phyloP scores from a whole-genome alignment of 2,888 invertebrate genomes.

The Nymphalis polychloros region DNA sequence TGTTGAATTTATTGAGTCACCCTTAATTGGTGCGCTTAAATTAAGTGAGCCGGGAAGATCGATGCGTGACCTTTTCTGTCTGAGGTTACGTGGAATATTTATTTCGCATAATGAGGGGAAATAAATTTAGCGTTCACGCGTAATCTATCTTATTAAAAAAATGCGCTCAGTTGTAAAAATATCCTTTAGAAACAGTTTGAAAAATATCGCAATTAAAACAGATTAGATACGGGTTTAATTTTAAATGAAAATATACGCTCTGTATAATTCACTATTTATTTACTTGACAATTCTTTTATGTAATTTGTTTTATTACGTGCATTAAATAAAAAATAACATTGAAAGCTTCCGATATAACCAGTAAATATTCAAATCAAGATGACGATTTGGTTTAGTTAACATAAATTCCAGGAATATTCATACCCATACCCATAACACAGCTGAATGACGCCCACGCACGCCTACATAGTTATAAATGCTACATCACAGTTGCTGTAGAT shows the following conservation, averaged over 20 bases:
- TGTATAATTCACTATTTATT: not conserved
- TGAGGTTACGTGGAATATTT: slow-evolving; percentile 20
- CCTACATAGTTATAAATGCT: slow-evolving; percentile 23
- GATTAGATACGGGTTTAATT: slow-evolving; percentile 21
- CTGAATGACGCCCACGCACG: slow-evolving; percentile 30
- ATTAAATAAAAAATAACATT: too few relatives aligned
- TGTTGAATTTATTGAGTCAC: slow-evolving; percentile 66
- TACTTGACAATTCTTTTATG: too few relatives aligned
- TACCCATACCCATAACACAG: slow-evolving; percentile 4
- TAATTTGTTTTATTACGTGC: too few relatives aligned
- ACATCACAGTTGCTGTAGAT: slow-evolving; percentile 8
- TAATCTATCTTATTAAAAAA: slow-evolving; percentile 27
- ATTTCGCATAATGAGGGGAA: slow-evolving; percentile 25
- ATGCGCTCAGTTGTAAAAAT: not conserved
- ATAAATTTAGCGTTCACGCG: slow-evolving; percentile 23
- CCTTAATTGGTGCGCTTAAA: slow-evolving; percentile 69
- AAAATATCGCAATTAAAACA: slow-evolving; percentile 20
- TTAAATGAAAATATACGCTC: not conserved
- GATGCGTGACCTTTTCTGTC: slow-evolving; percentile 37
- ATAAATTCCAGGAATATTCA: slow-evolving; percentile 25
- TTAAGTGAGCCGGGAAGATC: slow-evolving; percentile 57
- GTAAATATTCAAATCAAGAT: slow-evolving; percentile 16
- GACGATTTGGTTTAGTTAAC: slow-evolving; percentile 16
- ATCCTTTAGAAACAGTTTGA: slow-evolving; percentile 6
- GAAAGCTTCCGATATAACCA: too few relatives aligned